These are phyloP conservation scores for Tipula lateralis DNA, from an alignment of 2,888 invertebrate species.

Conservation along the genomic window DNA sequence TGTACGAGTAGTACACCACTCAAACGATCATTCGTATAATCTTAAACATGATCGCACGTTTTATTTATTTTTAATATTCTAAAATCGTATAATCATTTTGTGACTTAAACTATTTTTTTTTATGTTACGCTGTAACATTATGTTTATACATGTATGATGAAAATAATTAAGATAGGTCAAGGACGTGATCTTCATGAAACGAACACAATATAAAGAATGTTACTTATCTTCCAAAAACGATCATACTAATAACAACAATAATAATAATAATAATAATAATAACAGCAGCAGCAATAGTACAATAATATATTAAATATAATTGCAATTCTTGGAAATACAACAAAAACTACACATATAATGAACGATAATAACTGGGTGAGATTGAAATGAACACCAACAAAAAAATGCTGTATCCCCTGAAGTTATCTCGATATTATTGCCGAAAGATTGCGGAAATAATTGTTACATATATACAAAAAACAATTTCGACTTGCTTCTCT, in stretches of 20 bases:
- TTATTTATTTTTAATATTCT: constrained; percentile 5
- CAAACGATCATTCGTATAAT: background rate
- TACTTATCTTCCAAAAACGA: background rate
- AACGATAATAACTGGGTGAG: constrained; percentile 19
- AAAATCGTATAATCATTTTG: background rate
- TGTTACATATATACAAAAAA: background rate
- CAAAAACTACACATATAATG: background rate
- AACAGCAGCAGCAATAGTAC: background rate
- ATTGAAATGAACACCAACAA: background rate
- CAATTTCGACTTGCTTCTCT: background rate
- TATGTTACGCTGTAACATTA: background rate
- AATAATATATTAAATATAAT: background rate
- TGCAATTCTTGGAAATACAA: constrained; percentile 15
- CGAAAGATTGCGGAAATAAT: constrained; percentile 5
- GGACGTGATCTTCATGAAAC: constrained; percentile 8
- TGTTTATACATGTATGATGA: background rate
- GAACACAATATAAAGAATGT: background rate
- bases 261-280: background rate
- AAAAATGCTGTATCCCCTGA: background rate
- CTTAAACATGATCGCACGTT: background rate
- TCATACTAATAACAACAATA: background rate
- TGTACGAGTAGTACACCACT: background rate
- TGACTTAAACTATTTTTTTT: background rate
- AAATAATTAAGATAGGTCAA: constrained; percentile 24
- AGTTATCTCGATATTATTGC: background rate